Percentiles rank a stretch among this genome's conserved stretches.
Evolutionary conservation across 92 coral and sea anemone genomes (phyloP).

Genomic region (Porites evermanni): DNA sequence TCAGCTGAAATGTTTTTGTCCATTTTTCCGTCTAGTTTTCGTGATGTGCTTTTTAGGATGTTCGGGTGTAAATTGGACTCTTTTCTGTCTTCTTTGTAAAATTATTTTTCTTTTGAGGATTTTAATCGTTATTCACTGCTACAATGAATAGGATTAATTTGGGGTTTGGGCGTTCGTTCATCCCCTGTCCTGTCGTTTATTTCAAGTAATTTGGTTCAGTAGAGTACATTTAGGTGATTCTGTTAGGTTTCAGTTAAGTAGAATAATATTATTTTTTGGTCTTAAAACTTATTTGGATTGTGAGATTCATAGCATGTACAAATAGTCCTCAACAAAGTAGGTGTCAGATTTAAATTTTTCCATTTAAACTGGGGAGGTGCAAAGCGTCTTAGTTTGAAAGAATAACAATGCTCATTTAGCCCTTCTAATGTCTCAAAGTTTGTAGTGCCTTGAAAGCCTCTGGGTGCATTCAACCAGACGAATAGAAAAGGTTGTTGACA

Average conservation of each 20-base stretch:
- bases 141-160: not conserved
- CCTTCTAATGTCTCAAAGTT: not conserved
- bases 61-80: not conserved
- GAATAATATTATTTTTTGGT: constrained; percentile 29
- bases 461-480: not conserved
- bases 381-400: constrained; percentile 17
- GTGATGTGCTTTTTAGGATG: too few species aligned
- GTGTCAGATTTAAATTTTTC: constrained; percentile 29
- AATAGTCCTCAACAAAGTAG: constrained; percentile 16
- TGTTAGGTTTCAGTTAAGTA: constrained; percentile 6
- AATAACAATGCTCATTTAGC: not conserved
- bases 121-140: not conserved
- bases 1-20: too few species aligned
- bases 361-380: constrained; percentile 20
- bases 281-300: constrained; percentile 32
- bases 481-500: constrained; percentile 1
- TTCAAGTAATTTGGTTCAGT: not conserved
- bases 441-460: not conserved
- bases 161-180: not conserved
- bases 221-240: not conserved
- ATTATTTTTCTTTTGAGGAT: not conserved
- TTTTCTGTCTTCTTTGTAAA: not conserved
- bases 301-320: not conserved
- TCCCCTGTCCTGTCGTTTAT: not conserved
- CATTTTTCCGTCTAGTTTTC: too few species aligned